A percentile compares a stretch with the other conserved stretches of the same genome.
Evolutionary conservation across 2,797 vertebrate genomes (phyloP).

Genomic region (Tenualosa thibaudeaui): DNA sequence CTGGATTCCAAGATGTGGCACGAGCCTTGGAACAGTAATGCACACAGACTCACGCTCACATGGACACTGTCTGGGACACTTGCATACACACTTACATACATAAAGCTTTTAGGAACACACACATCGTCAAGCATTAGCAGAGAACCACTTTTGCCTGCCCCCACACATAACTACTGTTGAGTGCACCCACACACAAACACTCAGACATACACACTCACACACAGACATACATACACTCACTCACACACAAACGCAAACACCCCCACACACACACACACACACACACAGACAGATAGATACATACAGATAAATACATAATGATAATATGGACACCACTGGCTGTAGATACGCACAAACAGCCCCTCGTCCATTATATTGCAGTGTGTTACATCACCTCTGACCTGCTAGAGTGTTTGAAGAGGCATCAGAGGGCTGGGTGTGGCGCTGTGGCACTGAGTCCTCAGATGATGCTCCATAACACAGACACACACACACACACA

Average conservation of each 20-base stretch:
- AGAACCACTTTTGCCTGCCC: neutral
- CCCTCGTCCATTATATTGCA: neutral
- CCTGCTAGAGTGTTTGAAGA: neutral
- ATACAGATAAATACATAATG: too few relatives aligned
- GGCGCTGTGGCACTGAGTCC: neutral
- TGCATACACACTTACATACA: neutral
- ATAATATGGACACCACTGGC: neutral
- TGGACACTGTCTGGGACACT: neutral
- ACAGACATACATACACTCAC: neutral
- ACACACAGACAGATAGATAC: neutral
- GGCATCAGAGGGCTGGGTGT: constrained; percentile 8
- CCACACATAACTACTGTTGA: too few relatives aligned
- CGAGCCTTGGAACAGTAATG: constrained; percentile 89
- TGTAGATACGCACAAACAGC: neutral
- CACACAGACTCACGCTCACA: constrained; percentile 38
- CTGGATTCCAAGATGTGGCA: constrained; percentile 87
- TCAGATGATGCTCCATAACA: neutral
- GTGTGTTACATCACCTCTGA: constrained; percentile 17
- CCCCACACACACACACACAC: neutral
- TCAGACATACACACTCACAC: neutral
- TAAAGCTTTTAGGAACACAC: neutral
- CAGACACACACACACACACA: constrained; percentile 2
- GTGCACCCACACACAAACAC: neutral
- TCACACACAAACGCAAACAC: neutral
- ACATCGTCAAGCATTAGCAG: neutral